Evolutionary conservation across 2,888 invertebrate species (phyloP).

Genomic region (Drosophila gaucha): DNA sequence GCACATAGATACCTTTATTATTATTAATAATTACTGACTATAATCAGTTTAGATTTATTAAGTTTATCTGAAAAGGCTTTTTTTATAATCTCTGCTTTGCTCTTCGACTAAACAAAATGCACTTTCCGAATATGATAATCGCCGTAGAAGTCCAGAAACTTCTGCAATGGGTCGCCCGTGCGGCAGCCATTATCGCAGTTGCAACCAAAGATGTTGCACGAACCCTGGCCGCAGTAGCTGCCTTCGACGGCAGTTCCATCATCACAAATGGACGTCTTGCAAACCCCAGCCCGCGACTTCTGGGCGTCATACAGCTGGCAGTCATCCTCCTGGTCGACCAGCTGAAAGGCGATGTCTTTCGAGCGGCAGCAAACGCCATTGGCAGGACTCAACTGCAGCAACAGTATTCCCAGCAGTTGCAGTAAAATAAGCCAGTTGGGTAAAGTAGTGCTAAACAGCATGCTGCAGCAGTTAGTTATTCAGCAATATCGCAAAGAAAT

Average conservation of each 20-base stretch:
- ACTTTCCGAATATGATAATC: conserved; percentile 18
- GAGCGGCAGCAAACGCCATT: conserved; percentile 25
- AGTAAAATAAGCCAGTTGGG: not conserved
- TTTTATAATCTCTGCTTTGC: too few species aligned
- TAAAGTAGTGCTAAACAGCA: not conserved
- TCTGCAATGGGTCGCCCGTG: conserved; percentile 14
- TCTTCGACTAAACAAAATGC: conserved; percentile 6
- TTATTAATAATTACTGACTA: too few species aligned
- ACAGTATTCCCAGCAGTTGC: not conserved
- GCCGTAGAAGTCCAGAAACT: conserved; percentile 19
- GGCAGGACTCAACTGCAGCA: not conserved
- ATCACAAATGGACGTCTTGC: conserved; percentile 15
- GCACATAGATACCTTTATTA: too few species aligned
- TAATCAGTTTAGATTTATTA: too few species aligned
- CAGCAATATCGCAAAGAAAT: not conserved
- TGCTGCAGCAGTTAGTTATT: not conserved
- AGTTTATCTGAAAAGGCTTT: too few species aligned
- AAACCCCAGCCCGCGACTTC: not conserved
- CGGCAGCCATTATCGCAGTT: conserved; percentile 31
- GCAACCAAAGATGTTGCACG: conserved; percentile 45
- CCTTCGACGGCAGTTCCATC: conserved; percentile 21
- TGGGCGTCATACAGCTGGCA: conserved; percentile 27
- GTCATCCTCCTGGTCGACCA: conserved; percentile 11
- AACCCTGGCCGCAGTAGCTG: conserved; percentile 33
- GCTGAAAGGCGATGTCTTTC: conserved; percentile 9